phyloP scores from a whole-genome alignment of 2,113 vertebrate species.

The Lampris incognitus region DNA sequence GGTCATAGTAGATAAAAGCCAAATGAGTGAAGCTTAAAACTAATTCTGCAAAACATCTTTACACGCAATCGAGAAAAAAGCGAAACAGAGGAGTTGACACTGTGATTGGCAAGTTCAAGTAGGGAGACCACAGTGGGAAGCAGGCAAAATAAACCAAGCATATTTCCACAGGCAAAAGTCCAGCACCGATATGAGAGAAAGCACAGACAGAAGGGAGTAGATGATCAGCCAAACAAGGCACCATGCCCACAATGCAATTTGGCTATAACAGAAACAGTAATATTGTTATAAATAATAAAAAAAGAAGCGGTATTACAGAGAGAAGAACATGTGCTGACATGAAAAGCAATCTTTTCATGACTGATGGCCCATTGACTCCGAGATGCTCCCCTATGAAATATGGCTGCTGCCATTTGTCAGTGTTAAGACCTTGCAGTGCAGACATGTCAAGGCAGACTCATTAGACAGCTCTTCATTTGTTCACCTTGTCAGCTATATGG shows the following conservation, averaged over 20 bases:
- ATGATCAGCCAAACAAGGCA: slow-evolving; percentile 1
- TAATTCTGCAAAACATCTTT: slow-evolving; percentile 78
- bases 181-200: slow-evolving; percentile 27
- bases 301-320: slow-evolving; percentile 39
- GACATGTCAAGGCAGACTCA: slow-evolving; percentile 84
- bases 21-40: slow-evolving; percentile 75
- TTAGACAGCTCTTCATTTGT: slow-evolving; percentile 83
- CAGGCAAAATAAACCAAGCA: slow-evolving; percentile 75
- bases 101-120: slow-evolving; percentile 66
- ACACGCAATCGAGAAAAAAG: slow-evolving; percentile 53
- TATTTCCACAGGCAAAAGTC: slow-evolving; percentile 68
- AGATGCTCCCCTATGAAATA: slow-evolving; percentile 85
- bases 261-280: slow-evolving; percentile 36
- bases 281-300: slow-evolving; percentile 47
- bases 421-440: slow-evolving; percentile 84
- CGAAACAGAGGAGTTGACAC: slow-evolving; percentile 28
- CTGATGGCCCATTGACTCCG: slow-evolving; percentile 80
- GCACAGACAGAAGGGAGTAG: neutral
- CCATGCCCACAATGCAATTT: slow-evolving; percentile 44
- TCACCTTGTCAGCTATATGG: slow-evolving; percentile 79
- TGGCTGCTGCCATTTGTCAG: slow-evolving; percentile 89
- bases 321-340: slow-evolving; percentile 60
- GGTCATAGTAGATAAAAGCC: slow-evolving; percentile 73
- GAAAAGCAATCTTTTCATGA: slow-evolving; percentile 83
- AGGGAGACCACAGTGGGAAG: slow-evolving; percentile 25